phyloP scores from a whole-genome alignment of 1,140 invertebrate species.

The Phymorhynchus buccinoides region DNA sequence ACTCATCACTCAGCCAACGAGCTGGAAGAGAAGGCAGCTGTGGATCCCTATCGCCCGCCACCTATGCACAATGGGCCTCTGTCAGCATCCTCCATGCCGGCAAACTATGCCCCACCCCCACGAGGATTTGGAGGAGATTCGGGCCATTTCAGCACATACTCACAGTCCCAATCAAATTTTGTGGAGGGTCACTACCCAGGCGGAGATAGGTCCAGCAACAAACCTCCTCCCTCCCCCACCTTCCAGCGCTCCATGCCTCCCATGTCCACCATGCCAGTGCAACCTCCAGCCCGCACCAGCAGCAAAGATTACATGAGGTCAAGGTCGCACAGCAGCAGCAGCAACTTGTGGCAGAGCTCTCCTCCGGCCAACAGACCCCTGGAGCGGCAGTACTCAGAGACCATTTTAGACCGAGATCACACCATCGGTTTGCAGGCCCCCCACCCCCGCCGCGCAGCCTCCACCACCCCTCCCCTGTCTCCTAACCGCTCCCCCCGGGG shows the following conservation, averaged over 20 bases:
- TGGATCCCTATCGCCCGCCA: conserved; percentile 53
- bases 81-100: conserved; percentile 38
- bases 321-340: conserved; percentile 54
- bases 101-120: conserved; percentile 42
- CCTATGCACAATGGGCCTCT: conserved; percentile 60
- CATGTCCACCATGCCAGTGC: conserved; percentile 75
- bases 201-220: conserved; percentile 58
- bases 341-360: conserved; percentile 52
- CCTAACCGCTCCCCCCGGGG: conserved; percentile 43
- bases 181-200: conserved; percentile 40
- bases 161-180: conserved; percentile 38
- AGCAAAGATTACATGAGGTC: conserved; percentile 67
- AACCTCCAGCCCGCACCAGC: conserved; percentile 73
- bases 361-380: conserved; percentile 48
- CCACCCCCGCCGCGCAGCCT: conserved; percentile 36
- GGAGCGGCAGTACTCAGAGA: conserved; percentile 73
- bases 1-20: conserved; percentile 62
- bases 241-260: conserved; percentile 73
- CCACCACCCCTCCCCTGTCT: conserved; percentile 49
- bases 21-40: conserved; percentile 59
- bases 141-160: conserved; percentile 43
- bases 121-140: conserved; percentile 25
- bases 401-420: conserved; percentile 72
- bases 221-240: conserved; percentile 62
- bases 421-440: conserved; percentile 41